Conservation (phyloP, 2,888 invertebrate species). For the Catonia carolina region DNA sequence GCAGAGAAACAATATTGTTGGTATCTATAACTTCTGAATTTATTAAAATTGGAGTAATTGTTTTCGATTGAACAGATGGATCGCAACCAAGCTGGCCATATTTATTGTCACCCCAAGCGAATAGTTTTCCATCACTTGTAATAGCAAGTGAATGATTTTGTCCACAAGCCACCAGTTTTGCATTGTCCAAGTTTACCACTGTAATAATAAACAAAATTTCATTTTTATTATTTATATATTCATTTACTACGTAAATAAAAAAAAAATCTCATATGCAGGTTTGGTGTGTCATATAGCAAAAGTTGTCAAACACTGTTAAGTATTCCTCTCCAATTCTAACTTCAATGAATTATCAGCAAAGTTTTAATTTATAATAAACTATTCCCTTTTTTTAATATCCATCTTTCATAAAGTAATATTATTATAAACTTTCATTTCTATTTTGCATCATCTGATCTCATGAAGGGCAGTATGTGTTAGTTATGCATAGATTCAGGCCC, state of each 20-base stretch:
- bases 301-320: too few species aligned
- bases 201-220: background rate
- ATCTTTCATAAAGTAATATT: too few species aligned
- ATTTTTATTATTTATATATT: background rate
- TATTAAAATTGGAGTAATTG: slow-evolving; percentile 15
- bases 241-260: background rate
- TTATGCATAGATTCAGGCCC: too few species aligned
- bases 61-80: slow-evolving; percentile 34
- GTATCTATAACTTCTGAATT: slow-evolving; percentile 1
- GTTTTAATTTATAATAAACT: too few species aligned
- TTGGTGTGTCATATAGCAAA: too few species aligned
- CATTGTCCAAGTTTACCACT: slow-evolving; percentile 50
- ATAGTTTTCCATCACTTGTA: slow-evolving; percentile 52
- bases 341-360: too few species aligned
- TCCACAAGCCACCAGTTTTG: slow-evolving; percentile 65
- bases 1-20: slow-evolving; percentile 39
- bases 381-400: too few species aligned
- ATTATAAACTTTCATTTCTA: too few species aligned
- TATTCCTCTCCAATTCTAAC: too few species aligned
- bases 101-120: slow-evolving; percentile 77
- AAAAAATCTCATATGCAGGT: background rate
- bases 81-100: slow-evolving; percentile 67
- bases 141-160: slow-evolving; percentile 69
- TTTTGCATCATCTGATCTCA: too few species aligned
- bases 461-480: too few species aligned